Evolutionary conservation across 2,888 invertebrate genomes (phyloP), one percentile per base, ranked within the genome.

Genomic region (Nemapogon koenigi): DNA sequence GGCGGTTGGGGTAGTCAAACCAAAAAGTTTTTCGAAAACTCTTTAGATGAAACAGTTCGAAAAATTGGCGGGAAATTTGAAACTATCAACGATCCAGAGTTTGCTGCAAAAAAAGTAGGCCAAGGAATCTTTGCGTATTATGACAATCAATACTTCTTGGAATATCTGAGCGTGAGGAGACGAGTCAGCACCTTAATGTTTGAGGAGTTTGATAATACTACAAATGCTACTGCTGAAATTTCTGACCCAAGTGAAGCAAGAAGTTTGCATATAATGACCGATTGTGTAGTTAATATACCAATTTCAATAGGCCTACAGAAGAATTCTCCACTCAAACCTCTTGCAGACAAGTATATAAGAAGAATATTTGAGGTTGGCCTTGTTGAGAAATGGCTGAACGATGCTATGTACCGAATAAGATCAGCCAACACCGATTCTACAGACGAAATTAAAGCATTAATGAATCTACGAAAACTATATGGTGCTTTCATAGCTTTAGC

Each of bases 251-350:
- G 39, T 10, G 52, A 57, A 14, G 73, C 81, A 37, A 69, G 82
- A 41, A 83, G 83, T 56, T 62, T 93, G 38, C 92, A 93, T 50
- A 88, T 93, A 7, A 93, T 93, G 92, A 72, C 79, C 2, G 87
- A 91, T 44, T 93, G 93, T 57, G 84, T 88, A 0, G 85, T 92
- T 3, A 85, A 87, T 46, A 89, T 90, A 82, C 92, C 92, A 0
- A 83, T 92, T 37, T 89, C 91, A 0, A 75, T 93, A 43, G 92
- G 91, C 1, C 81, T 92, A 49, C 89, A 90, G 51, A 91, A 88
- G 52, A 91, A 92, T 59, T 91, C 91, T 0, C 89, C 91, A 0
- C 59, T 91, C 3, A 90, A 89, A 53, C 81, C 83, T 0, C 68
- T 82, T 43, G 82, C 88, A 14, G 89, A 91, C 56, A 72, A 80